Base-by-base conservation (phyloP, 1,140 invertebrate genomes). In the Tetragnatha versicolor region DNA sequence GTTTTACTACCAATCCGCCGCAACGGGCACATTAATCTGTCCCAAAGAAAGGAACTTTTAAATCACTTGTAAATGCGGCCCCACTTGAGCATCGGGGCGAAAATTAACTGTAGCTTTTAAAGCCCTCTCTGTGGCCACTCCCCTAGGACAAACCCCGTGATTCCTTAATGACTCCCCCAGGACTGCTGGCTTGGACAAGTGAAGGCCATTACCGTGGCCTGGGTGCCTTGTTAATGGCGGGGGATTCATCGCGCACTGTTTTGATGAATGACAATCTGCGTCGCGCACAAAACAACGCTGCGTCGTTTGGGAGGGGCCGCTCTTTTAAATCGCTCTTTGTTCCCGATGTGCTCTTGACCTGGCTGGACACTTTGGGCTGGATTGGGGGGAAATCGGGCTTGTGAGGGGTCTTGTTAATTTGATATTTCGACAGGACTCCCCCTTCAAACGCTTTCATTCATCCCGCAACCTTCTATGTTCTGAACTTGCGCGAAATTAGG, bases 251-350 rank as follows among this genome's bases (percentile, higher is more conserved):
- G 66, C 42, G 47, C 27, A 20, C 47, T 77, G 47, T 73, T 63
- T 65, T 77, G 60, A 77, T 77, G 61, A 77, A 77, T 77, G 73
- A 77, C 73, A 77, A 65, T 77, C 73, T 77, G 27, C n/a, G 49
- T 39, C 51, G 39, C n/a, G 72, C 65, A 53, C 73, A 53, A 77
- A 77, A 63, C 73, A 53, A 55, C 37, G 20, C 45, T 47, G 39
- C 31, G 25, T 29, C 29, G 27, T 53, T 20, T 53, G 37, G 20
- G 47, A 20, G 31, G 22, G 22, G 20, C 31, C 3, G 49, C 25
- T 51, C n/a, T 9, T 51, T 22, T 51, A 20, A 51, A 20, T 14
- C 22, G 6, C n/a, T n/a, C n/a, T n/a, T n/a, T n/a, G n/a, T n/a
- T n/a, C n/a, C n/a, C n/a, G n/a, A n/a, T n/a, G n/a, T n/a, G n/a